Evolutionary conservation across 2,888 invertebrate species (phyloP).

Genomic region (Siphlonurus alternatus): DNA sequence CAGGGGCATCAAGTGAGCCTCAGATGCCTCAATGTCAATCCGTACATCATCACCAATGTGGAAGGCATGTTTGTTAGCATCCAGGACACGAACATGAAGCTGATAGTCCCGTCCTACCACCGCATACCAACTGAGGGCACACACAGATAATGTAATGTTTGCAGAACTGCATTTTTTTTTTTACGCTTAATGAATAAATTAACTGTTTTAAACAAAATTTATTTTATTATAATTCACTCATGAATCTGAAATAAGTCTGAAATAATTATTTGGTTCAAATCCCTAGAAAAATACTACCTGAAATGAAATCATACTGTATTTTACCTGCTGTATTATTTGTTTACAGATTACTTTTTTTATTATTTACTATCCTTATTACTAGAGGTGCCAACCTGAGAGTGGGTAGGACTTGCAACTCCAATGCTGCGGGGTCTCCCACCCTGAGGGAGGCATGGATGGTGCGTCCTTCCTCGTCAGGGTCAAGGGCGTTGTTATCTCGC

Average conservation of each 20-base stretch:
- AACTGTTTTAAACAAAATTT: too few species aligned
- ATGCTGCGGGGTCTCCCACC: constrained; percentile 49
- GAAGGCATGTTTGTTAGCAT: constrained; percentile 32
- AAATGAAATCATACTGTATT: not conserved
- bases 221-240: too few species aligned
- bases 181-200: too few species aligned
- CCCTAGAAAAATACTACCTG: not conserved
- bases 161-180: too few species aligned
- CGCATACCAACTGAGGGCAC: not conserved
- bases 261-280: too few species aligned
- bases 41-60: constrained; percentile 37
- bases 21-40: not conserved
- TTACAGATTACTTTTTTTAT: not conserved
- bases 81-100: not conserved
- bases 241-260: too few species aligned
- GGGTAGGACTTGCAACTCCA: constrained; percentile 47
- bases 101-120: not conserved
- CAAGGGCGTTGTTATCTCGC: constrained; percentile 37
- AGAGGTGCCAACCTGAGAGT: constrained; percentile 48
- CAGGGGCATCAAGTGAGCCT: not conserved
- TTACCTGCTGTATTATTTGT: not conserved
- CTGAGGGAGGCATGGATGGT: constrained; percentile 40
- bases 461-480: constrained; percentile 27
- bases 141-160: too few species aligned
- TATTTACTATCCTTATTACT: too few species aligned